Evolutionary conservation across 2,888 invertebrate species (phyloP).

Genomic region (Aspidapion aeneum): DNA sequence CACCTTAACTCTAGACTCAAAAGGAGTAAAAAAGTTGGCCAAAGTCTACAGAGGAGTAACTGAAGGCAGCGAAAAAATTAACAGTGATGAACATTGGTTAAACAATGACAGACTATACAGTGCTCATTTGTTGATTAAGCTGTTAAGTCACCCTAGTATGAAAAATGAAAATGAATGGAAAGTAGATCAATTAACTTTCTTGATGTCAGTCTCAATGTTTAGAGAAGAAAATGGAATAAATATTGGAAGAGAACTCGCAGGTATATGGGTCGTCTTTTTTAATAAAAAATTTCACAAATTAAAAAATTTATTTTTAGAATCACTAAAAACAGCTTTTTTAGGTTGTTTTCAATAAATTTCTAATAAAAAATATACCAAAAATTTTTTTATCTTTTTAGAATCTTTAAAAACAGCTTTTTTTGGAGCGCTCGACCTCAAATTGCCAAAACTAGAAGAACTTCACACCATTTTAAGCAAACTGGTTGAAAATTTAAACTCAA

Average conservation of each 20-base stretch:
- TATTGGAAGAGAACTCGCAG: slow-evolving; percentile 58
- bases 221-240: slow-evolving; percentile 50
- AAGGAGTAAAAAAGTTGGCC: slow-evolving; percentile 61
- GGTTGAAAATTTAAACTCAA: slow-evolving; percentile 56
- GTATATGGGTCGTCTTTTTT: slow-evolving; percentile 43
- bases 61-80: slow-evolving; percentile 42
- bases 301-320: slow-evolving; percentile 4
- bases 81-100: slow-evolving; percentile 58
- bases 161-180: slow-evolving; percentile 62
- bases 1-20: slow-evolving; percentile 56
- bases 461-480: slow-evolving; percentile 57
- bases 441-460: slow-evolving; percentile 61
- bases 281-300: background rate
- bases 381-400: slow-evolving; percentile 46
- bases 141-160: slow-evolving; percentile 45
- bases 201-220: slow-evolving; percentile 63
- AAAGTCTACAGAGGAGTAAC: slow-evolving; percentile 58
- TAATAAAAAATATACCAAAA: slow-evolving; percentile 1
- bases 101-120: slow-evolving; percentile 67
- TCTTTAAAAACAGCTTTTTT: slow-evolving; percentile 67
- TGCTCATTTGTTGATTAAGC: slow-evolving; percentile 53
- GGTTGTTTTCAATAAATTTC: slow-evolving; percentile 8
- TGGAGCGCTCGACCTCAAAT: slow-evolving; percentile 64
- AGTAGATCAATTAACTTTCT: slow-evolving; percentile 59
- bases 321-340: slow-evolving; percentile 5